These are phyloP conservation scores for Campylomormyrus numenius DNA, from an alignment of 2,113 vertebrate species.

Conservation along the genomic window DNA sequence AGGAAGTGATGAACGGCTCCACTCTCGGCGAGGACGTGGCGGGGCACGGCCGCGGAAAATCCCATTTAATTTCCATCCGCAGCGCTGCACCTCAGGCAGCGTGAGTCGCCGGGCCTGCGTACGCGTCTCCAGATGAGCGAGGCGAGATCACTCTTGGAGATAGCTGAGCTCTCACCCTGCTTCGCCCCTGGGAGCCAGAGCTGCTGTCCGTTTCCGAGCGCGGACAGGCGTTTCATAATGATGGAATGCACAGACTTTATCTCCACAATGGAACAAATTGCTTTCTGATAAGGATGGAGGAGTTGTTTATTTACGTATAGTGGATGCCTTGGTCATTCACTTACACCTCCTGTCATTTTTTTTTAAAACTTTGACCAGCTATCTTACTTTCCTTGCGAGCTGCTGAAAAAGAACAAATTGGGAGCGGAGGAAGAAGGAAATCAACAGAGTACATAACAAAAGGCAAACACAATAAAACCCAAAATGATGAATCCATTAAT, in stretches of 20 bases:
- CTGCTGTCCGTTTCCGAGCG: constrained; percentile 22
- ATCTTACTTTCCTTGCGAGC: constrained; percentile 24
- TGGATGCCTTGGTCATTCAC: constrained; percentile 22
- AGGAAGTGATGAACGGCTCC: neutral
- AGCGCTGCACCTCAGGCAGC: neutral
- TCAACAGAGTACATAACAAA: constrained; percentile 18
- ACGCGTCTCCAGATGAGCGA: neutral
- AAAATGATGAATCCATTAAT: constrained; percentile 25
- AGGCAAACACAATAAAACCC: constrained; percentile 15
- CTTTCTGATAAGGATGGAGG: constrained; percentile 42
- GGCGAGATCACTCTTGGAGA: constrained; percentile 16
- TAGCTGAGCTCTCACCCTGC: constrained; percentile 2
- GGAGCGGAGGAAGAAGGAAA: constrained; percentile 11
- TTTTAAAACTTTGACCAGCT: constrained; percentile 11
- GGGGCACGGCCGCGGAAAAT: neutral
- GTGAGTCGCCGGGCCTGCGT: neutral
- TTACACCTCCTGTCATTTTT: constrained; percentile 25
- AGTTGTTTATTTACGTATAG: constrained; percentile 34
- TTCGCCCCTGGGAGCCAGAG: neutral
- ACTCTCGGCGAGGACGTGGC: neutral
- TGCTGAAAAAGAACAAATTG: constrained; percentile 25
- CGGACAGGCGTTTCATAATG: constrained; percentile 40
- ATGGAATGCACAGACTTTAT: constrained; percentile 35
- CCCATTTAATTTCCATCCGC: neutral
- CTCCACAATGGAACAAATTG: constrained; percentile 38